Base-by-base conservation (phyloP, 1,140 invertebrate species). In the Pseudomyrmex sp. region DNA sequence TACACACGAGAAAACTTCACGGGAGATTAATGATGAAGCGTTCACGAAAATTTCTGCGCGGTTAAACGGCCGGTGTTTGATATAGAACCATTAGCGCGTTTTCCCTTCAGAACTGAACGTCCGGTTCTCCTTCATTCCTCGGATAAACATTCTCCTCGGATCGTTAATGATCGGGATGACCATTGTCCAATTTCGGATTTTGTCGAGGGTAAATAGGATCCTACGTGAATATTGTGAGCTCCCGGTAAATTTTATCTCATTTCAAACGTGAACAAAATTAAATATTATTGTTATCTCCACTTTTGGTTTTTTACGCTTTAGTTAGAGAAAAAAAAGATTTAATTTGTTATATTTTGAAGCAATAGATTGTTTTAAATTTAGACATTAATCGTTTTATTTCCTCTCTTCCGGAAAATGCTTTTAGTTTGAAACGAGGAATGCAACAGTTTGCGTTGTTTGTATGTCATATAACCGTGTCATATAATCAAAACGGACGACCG, bases 11-110 rank as follows among this genome's bases (percentile, higher is more conserved):
- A 87, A 90, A 91, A 90, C 91, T 90, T 89, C 73, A 87, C 82
- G 79, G 88, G 90, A 93, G 92, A 93, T 93, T 91, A 90, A 93
- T 93, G 91, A 91, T 93, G 91, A 91, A 91, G 87, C 83, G 35
- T 35, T 35, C 69, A 77, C 65, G 75, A 89, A 89, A 90, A 89
- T 88, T 88, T 69, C 44, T 68, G 85, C 82, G 74, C 61, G 65
- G 83, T 91, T 91, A 93, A 93, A 92, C 85, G 85, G 89, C 44
- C 84, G 80, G 82, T 89, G 91, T 93, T 92, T 91, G 92, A 90
- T 90, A 89, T 92, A 84, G 84, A 84, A 92, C 92, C 92, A 93
- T 93, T 93, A 93, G 91, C 89, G 91, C 89, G 89, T 88, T 35
- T 35, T 75, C 86, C 88, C 73, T 82, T 69, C 66, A 58, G 56